Evolutionary conservation across 35 echinoderm and acorn worm species (phyloP).

Genomic region (Ophioderma brevispina): DNA sequence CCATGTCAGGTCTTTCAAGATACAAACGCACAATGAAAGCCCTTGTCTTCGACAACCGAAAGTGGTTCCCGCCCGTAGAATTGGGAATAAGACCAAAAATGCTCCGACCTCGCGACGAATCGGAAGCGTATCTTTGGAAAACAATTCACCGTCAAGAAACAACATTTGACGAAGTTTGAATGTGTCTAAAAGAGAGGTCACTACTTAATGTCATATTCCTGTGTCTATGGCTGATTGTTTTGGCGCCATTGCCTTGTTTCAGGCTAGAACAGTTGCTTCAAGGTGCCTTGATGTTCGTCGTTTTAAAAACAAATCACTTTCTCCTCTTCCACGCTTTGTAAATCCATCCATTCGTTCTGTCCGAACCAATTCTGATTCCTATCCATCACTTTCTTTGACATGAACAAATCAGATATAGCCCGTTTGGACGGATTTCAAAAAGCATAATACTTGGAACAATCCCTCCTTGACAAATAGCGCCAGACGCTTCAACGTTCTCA

Average conservation of each 20-base stretch:
- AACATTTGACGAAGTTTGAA: background rate
- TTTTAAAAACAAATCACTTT: background rate
- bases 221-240: background rate
- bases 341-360: background rate
- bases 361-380: background rate
- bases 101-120: background rate
- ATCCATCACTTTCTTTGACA: background rate
- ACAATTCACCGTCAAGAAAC: background rate
- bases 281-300: background rate
- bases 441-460: background rate
- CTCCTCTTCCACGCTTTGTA: too few relatives aligned
- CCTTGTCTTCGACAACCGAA: too few relatives aligned
- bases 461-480: background rate
- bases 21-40: too few relatives aligned
- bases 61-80: background rate
- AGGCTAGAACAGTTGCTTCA: background rate
- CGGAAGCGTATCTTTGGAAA: background rate
- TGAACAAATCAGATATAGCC: background rate
- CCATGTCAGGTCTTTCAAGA: too few relatives aligned
- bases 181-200: background rate
- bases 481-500: background rate
- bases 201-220: background rate
- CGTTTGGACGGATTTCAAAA: background rate
- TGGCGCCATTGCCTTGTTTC: background rate
- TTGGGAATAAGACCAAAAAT: background rate